phyloP scores from a whole-genome alignment of 2,888 invertebrate species.

The Nephrotoma guestfalica region DNA sequence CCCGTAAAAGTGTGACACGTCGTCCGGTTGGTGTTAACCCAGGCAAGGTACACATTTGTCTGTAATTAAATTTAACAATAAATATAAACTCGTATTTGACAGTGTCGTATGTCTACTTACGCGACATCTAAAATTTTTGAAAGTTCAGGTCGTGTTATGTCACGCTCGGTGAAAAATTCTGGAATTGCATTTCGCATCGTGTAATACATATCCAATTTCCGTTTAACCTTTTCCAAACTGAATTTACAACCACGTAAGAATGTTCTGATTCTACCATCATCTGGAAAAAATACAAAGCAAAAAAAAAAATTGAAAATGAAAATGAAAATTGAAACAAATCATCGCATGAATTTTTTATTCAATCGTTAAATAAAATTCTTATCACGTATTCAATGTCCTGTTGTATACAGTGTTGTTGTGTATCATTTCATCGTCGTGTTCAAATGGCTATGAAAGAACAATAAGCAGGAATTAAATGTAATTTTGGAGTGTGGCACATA shows the following conservation, averaged over 20 bases:
- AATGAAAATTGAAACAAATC: background rate
- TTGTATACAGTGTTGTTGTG: background rate
- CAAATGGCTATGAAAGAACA: background rate
- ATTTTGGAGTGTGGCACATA: background rate
- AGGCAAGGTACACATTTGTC: constrained; percentile 65
- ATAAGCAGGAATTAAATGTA: background rate
- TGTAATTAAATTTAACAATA: constrained; percentile 25
- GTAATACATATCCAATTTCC: constrained; percentile 77
- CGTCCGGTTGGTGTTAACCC: constrained; percentile 68
- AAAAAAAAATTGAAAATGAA: background rate
- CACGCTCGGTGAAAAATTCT: constrained; percentile 66
- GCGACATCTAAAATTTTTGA: constrained; percentile 49
- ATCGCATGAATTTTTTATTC: background rate
- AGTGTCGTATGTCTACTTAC: constrained; percentile 37
- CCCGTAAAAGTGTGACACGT: constrained; percentile 60
- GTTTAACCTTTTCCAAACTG: constrained; percentile 71
- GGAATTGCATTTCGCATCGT: constrained; percentile 72
- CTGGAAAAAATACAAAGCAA: constrained; percentile 28
- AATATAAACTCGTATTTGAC: background rate
- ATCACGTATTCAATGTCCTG: background rate
- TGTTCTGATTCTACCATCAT: constrained; percentile 63
- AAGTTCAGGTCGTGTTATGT: constrained; percentile 57
- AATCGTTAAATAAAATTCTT: background rate
- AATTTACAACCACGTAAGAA: constrained; percentile 77
- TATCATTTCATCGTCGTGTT: background rate